phyloP scores from a whole-genome alignment of 2,113 vertebrate genomes.

The Oryzias curvinotus region DNA sequence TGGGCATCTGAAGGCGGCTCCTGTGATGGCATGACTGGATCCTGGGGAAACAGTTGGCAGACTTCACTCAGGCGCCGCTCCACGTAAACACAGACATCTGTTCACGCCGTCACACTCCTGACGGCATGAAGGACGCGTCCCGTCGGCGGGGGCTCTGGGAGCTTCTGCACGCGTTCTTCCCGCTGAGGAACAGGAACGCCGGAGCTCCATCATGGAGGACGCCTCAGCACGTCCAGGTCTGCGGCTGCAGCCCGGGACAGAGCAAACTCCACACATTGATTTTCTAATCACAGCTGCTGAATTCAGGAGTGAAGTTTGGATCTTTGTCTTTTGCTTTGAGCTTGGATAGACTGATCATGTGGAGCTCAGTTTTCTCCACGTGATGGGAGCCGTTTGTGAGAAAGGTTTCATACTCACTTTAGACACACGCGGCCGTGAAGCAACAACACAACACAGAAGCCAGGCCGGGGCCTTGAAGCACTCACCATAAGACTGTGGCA shows the following conservation, averaged over 20 bases:
- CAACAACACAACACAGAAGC: too few species aligned
- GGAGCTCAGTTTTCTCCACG: background rate
- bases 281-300: constrained; percentile 23
- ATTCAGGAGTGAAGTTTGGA: constrained; percentile 1
- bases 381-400: background rate
- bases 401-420: background rate
- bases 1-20: constrained; percentile 89
- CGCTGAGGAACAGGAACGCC: background rate
- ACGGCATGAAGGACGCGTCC: constrained; percentile 1
- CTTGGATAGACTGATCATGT: constrained; percentile 3
- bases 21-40: constrained; percentile 99
- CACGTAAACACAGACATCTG: constrained; percentile 4
- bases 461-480: constrained; percentile 9
- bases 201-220: background rate
- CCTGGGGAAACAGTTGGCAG: constrained; percentile 72
- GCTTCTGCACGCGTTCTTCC: background rate
- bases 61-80: constrained; percentile 3
- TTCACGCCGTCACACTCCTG: constrained; percentile 3
- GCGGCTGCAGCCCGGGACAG: background rate
- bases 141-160: background rate
- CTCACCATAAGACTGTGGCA: constrained; percentile 99
- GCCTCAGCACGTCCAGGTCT: too few species aligned
- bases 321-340: constrained; percentile 11
- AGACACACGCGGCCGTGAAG: too few species aligned
- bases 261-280: constrained; percentile 31